A percentile compares a stretch with the other conserved stretches of the same genome.
Conservation (phyloP, 2,797 vertebrate species). For the Cuniculus paca region DNA sequence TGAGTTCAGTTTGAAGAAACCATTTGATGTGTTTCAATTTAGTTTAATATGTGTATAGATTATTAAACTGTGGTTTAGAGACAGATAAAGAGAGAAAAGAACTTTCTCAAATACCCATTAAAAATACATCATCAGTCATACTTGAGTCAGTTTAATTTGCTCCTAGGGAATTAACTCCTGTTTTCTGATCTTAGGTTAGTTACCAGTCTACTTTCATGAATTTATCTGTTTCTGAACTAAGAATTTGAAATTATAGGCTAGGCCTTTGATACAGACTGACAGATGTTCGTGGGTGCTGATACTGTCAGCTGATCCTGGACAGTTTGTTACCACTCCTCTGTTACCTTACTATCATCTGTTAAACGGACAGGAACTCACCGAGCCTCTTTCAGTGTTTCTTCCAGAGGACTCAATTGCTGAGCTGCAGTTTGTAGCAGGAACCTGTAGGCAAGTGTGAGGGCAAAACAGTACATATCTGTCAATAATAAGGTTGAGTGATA, state of each 20-base stretch:
- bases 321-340: background rate
- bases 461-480: background rate
- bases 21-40: conserved; percentile 41
- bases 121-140: background rate
- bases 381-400: background rate
- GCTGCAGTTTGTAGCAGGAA: conserved; percentile 15
- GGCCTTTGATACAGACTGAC: background rate
- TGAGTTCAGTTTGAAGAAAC: conserved; percentile 26
- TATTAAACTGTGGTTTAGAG: conserved; percentile 27
- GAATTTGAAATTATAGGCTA: background rate
- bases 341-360: background rate
- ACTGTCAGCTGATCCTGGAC: too few relatives aligned
- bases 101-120: background rate
- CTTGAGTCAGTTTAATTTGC: background rate
- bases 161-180: background rate
- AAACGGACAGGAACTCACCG: background rate
- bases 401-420: background rate
- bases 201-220: background rate
- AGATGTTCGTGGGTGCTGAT: background rate
- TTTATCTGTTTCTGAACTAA: background rate
- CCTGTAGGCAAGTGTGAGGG: background rate
- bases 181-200: background rate
- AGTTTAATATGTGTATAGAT: background rate
- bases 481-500: background rate
- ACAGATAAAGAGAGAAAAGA: conserved; percentile 32